phyloP scores from a whole-genome alignment of 2,797 vertebrate genomes.

The Peromyscus aztecus region DNA sequence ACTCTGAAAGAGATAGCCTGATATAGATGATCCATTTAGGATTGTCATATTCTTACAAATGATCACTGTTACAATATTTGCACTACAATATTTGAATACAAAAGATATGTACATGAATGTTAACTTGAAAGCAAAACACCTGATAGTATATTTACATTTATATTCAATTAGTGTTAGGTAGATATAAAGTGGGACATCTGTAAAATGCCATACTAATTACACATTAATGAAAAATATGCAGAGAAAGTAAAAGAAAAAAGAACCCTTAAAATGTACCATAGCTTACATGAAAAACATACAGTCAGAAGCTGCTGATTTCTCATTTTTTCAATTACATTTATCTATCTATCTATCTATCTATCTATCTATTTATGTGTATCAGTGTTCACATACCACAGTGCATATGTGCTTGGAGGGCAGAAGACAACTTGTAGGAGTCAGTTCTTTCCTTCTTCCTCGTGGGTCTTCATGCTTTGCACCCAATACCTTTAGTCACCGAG shows the following conservation, averaged over 20 bases:
- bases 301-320: neutral
- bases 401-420: neutral
- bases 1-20: neutral
- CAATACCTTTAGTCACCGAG: neutral
- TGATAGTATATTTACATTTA: neutral
- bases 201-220: neutral
- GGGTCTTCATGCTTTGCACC: neutral
- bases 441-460: neutral
- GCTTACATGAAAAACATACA: neutral
- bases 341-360: too few relatives aligned
- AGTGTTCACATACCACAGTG: too few relatives aligned
- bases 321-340: neutral
- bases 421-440: neutral
- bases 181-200: neutral
- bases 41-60: neutral
- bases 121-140: neutral
- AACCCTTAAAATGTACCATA: neutral
- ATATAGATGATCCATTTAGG: neutral
- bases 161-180: neutral
- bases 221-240: neutral
- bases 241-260: neutral
- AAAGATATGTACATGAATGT: neutral
- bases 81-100: neutral
- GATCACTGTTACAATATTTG: neutral
- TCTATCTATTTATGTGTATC: too few relatives aligned